Evolutionary conservation across 2,113 vertebrate genomes (phyloP), one percentile per base, ranked within the genome.

Genomic region (Cynopterus brachyotis): DNA sequence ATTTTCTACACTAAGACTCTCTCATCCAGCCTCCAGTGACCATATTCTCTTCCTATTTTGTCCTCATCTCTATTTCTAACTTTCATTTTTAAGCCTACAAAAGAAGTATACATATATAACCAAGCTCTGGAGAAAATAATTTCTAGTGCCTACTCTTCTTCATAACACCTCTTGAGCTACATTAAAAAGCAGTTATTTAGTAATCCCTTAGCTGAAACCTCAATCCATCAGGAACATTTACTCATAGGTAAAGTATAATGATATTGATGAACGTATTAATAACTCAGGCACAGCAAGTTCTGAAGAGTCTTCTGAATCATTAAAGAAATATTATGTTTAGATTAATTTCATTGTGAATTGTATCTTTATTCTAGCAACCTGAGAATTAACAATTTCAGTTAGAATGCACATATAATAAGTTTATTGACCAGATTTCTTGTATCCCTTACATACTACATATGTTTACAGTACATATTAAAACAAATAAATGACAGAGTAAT

Each of bases 371-470:
- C 42, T 64, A 55, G 64, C 72, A 80, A 22, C 11, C 3, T 28
- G 19, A 78, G 84, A 57, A n/a, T 45, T 35, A 72, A 6, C 4
- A 4, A 20, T 40, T 40, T 35, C 8, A 24, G 17, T 55, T 53
- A 20, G 3, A 11, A 30, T 0, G 1, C 5, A 2, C 32, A 2
- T 66, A 5, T 20, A 15, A 19, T 17, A 15, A 17, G 30, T 22
- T 42, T 32, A 19, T 60, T 26, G 66, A 15, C 22, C 19, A 8
- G 32, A 30, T 6, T 3, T 32, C 72, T 9, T 10, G 0, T 9
- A 0, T 0, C 19, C 73, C 4, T 17, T 12, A 26, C 4, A 0
- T 24, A 0, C 66, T 1, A 0, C 20, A 1, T 4, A 1, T 22
- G 35, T 13, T 60, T 30, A 22, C 0, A 1, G 17, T 12, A 11